Conservation (phyloP, 2,113 vertebrate genomes). For the Nibea albiflora region DNA sequence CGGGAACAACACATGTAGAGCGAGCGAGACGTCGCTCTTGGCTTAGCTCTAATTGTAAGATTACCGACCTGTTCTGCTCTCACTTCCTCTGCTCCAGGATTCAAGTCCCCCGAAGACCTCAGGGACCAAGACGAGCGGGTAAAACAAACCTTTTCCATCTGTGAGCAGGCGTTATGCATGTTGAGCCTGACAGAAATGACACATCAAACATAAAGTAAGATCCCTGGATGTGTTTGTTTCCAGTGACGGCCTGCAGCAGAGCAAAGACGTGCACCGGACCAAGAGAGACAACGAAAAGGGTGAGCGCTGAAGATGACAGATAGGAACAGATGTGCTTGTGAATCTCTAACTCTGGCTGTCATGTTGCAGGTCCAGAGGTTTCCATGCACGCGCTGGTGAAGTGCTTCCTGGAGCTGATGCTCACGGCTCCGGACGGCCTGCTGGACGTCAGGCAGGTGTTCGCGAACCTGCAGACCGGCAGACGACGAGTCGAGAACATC, state of each 20-base stretch:
- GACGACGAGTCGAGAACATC: constrained; percentile 92
- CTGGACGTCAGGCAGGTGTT: constrained; percentile 89
- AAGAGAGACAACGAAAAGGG: constrained; percentile 2
- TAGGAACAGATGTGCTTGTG: background rate
- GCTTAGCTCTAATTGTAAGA: no score
- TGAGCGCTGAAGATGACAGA: background rate
- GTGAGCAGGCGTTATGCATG: background rate
- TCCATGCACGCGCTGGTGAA: constrained; percentile 87
- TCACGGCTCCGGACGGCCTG: constrained; percentile 83
- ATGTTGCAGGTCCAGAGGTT: constrained; percentile 75
- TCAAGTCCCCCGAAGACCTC: background rate
- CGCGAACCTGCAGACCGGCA: constrained; percentile 83
- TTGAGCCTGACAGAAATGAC: background rate
- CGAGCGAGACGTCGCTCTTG: no score
- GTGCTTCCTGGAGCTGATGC: constrained; percentile 90
- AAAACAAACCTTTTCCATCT: background rate
- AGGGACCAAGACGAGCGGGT: background rate
- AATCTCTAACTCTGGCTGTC: background rate
- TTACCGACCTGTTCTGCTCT: no score
- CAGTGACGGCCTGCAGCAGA: constrained; percentile 1
- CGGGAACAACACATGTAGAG: no score
- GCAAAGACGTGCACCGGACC: background rate
- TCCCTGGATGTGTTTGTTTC: background rate
- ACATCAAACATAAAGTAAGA: no score
- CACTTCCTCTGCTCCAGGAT: constrained; percentile 17